Evolutionary conservation across 2,113 vertebrate species (phyloP).

Genomic region (Paramisgurnus dabryanus): DNA sequence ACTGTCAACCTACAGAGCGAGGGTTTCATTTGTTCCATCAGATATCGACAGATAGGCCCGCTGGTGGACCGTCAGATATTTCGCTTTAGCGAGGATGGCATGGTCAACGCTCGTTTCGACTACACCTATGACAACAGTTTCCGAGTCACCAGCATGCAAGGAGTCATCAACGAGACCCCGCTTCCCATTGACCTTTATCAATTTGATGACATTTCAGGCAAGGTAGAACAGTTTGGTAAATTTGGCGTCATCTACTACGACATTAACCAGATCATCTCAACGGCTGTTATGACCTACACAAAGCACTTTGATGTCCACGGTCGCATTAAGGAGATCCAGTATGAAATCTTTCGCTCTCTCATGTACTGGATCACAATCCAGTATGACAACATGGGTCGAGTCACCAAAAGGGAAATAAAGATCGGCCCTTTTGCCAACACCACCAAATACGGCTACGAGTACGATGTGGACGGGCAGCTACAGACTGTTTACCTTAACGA

Average conservation of each 20-base stretch:
- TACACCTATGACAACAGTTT: constrained; percentile 99
- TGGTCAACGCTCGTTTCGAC: constrained; percentile 98
- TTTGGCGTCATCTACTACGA: constrained; percentile 99
- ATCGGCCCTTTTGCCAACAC: constrained; percentile 98
- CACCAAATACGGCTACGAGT: constrained; percentile 95
- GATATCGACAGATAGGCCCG: constrained; percentile 94
- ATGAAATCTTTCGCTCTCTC: constrained; percentile 95
- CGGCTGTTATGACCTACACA: constrained; percentile 97
- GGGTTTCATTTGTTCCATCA: constrained; percentile 97
- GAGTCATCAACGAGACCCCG: constrained; percentile 98
- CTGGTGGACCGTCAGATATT: constrained; percentile 97
- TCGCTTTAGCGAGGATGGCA: constrained; percentile 96
- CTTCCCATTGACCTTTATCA: constrained; percentile 98
- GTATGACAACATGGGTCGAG: constrained; percentile 97
- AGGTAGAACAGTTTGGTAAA: constrained; percentile 98
- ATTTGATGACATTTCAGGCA: constrained; percentile 97
- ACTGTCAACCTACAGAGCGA: constrained; percentile 97
- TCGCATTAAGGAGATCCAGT: constrained; percentile 97
- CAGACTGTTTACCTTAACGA: constrained; percentile 96
- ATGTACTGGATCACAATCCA: constrained; percentile 99
- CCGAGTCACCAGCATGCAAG: constrained; percentile 98
- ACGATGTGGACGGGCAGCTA: constrained; percentile 95
- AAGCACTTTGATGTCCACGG: constrained; percentile 97
- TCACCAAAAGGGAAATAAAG: constrained; percentile 96
- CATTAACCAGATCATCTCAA: constrained; percentile 98